These are phyloP conservation scores for Temnothorax unifasciatus DNA, from an alignment of 2,888 invertebrate species.

Conservation along the genomic window DNA sequence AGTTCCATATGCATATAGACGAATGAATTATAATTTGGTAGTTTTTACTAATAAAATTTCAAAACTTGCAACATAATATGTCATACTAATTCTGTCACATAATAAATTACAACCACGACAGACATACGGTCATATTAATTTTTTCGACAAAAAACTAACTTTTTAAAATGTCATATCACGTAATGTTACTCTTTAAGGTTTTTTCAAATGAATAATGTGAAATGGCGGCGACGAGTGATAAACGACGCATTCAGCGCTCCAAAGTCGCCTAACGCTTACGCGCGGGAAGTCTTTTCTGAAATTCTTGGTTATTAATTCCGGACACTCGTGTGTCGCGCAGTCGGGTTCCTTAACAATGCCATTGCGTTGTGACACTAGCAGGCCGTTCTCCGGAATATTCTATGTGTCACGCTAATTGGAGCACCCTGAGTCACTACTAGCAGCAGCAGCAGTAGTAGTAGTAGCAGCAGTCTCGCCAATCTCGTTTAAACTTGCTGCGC, in stretches of 20 bases:
- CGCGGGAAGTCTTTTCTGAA: slow-evolving; percentile 19
- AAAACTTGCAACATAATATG: not conserved
- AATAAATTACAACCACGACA: not conserved
- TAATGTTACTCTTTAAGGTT: not conserved
- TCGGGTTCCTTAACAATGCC: slow-evolving; percentile 23
- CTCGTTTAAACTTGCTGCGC: slow-evolving; percentile 20
- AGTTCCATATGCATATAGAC: not conserved
- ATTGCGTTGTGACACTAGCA: slow-evolving; percentile 26
- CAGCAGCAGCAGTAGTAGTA: not conserved
- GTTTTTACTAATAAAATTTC: not conserved
- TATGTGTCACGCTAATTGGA: slow-evolving; percentile 45
- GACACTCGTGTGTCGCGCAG: not conserved
- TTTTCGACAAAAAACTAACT: not conserved
- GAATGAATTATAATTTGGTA: not conserved
- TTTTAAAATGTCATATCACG: not conserved
- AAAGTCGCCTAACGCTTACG: not conserved
- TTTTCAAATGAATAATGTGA: slow-evolving; percentile 10
- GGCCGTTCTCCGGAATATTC: slow-evolving; percentile 61
- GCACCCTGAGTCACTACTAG: slow-evolving; percentile 24
- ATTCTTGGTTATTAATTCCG: slow-evolving; percentile 47
- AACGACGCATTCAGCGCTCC: slow-evolving; percentile 1
- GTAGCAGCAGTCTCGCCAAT: not conserved
- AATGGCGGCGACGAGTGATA: not conserved
- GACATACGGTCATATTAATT: not conserved
- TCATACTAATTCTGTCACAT: not conserved